Evolutionary conservation across 2,888 invertebrate species (phyloP), one percentile per base, ranked within the genome.

Genomic region (Helicoverpa assulta): DNA sequence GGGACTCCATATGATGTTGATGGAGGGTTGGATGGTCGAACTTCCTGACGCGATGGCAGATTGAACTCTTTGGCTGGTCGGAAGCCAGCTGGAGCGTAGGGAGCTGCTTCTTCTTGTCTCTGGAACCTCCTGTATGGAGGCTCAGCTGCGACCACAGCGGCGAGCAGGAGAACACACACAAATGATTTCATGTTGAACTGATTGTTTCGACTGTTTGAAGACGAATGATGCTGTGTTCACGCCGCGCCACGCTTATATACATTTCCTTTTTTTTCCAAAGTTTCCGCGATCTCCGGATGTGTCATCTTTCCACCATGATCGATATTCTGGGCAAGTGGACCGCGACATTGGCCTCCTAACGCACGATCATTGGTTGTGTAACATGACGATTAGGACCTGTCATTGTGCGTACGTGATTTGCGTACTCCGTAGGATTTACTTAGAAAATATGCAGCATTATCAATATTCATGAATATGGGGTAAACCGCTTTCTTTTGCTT

Each of bases 331-430:
- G 72, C 88, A 90, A 88, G 92, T 90, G 89, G 82, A 77, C 86
- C 84, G 84, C 90, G 95, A 94, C 95, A 95, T 95, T 95, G 95
- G 94, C 94, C 94, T 88, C 92, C 82, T 92, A 89, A 86, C 88
- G 89, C 90, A 91, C 88, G 91, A 92, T 93, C 91, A 88, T 87
- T 83, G 88, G 85, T 95, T 93, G 93, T 87, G 92, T 93, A 94
- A 95, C 84, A 82, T 6, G 84, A 89, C 93, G 94, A 93, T 94
- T 95, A 94, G 93, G 90, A 90, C 87, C 86, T 90, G 92, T 90
- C 94, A 94, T 94, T 95, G 95, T 93, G 82, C 76, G 88, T 65
- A 93, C 94, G 94, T 94, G 95, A 89, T 88, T 68, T 65, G 92
- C 84, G 78, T 93, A 77, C 82, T 67, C 26, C 73, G 54, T 43